Evolutionary conservation across 2,888 invertebrate species (phyloP).

Genomic region (Metallyticus violacea): DNA sequence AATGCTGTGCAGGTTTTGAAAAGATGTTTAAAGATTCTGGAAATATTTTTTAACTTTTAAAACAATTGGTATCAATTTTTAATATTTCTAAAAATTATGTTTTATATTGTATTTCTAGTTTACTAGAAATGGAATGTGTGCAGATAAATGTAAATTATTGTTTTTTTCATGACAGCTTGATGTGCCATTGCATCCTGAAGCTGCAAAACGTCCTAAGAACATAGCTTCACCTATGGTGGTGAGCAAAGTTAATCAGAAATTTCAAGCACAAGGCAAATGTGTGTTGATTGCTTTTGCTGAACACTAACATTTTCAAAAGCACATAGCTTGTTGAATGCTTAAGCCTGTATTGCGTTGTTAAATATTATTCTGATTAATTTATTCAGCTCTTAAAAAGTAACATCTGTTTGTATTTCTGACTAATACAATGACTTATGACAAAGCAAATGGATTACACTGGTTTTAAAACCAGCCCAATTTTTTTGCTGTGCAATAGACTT

Average conservation of each 20-base stretch:
- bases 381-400: neutral
- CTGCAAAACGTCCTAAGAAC: conserved; percentile 4
- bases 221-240: conserved; percentile 13
- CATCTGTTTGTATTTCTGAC: neutral
- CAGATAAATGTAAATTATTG: neutral
- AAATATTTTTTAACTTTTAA: too few relatives aligned
- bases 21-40: too few relatives aligned
- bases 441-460: neutral
- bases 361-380: neutral
- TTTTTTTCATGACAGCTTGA: conserved; percentile 27
- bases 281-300: neutral
- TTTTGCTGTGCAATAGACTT: neutral
- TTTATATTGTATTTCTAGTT: too few relatives aligned
- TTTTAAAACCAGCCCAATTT: neutral
- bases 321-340: neutral
- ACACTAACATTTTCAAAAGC: neutral
- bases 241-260: conserved; percentile 9
- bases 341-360: neutral
- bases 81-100: too few relatives aligned
- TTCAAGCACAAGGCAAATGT: neutral
- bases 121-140: neutral
- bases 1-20: too few relatives aligned
- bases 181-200: conserved; percentile 2
- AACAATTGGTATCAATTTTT: neutral
- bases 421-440: neutral